phyloP scores from a whole-genome alignment of 2,113 vertebrate species.

The Leptodactylus fuscus region DNA sequence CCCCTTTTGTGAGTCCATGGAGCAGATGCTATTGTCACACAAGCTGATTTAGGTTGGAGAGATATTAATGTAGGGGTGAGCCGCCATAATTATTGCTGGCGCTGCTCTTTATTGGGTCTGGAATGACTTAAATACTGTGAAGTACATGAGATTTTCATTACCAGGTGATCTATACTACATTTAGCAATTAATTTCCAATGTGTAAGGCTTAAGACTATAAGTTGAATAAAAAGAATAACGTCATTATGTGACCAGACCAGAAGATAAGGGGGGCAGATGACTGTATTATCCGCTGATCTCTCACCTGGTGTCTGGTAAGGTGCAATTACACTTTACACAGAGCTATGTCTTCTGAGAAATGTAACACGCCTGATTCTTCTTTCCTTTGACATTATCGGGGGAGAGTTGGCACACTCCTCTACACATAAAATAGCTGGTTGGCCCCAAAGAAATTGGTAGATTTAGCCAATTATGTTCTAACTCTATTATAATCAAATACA shows the following conservation, averaged over 20 bases:
- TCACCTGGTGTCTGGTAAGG: not conserved
- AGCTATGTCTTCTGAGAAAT: too few species aligned
- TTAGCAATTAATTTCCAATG: slow-evolving; percentile 16
- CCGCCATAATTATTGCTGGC: slow-evolving; percentile 81
- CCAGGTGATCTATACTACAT: slow-evolving; percentile 76
- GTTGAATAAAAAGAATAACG: not conserved
- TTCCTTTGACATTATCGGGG: too few species aligned
- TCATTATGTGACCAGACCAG: slow-evolving; percentile 2
- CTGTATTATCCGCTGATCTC: slow-evolving; percentile 64
- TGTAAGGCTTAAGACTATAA: slow-evolving; percentile 5
- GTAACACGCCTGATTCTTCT: too few species aligned
- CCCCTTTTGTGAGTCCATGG: slow-evolving; percentile 64
- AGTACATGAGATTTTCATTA: slow-evolving; percentile 77
- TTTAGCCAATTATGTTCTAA: too few species aligned
- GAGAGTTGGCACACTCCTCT: too few species aligned
- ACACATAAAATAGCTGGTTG: too few species aligned
- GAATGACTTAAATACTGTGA: slow-evolving; percentile 78
- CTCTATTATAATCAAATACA: too few species aligned
- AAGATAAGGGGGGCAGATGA: not conserved
- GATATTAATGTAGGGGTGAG: slow-evolving; percentile 82
- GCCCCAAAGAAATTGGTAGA: too few species aligned
- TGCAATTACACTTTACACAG: too few species aligned
- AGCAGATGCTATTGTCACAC: slow-evolving; percentile 70
- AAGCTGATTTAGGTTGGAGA: slow-evolving; percentile 76
- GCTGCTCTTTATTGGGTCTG: slow-evolving; percentile 75